Base-by-base conservation (phyloP, 2,888 invertebrate genomes). In the Calliphora vomitoria region DNA sequence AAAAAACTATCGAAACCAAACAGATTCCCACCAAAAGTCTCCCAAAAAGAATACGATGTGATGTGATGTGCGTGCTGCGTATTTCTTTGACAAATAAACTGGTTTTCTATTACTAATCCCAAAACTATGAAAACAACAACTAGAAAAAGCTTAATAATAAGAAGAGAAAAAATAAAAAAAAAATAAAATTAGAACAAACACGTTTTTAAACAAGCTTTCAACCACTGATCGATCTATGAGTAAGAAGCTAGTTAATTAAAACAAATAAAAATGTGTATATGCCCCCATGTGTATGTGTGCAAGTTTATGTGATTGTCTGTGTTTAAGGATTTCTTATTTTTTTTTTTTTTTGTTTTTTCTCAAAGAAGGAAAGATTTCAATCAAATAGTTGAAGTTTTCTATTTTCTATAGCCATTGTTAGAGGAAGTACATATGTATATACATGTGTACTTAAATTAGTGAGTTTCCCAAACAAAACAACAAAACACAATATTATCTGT, bases 141-240 rank as follows among this genome's bases (percentile, higher is more conserved):
- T 64, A 78, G 78, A 78, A 72, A 50, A 74, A 80, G 84, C 79
- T 79, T 58, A 53, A n/a, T n/a, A n/a, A n/a, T n/a, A n/a, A n/a
- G n/a, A n/a, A n/a, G n/a, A n/a, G 18, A 47, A 50, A 50, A 41
- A 64, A 35, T 55, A 55, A 75, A 60, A 74, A 66, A 31, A 38
- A 44, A 53, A 66, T 41, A n/a, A 38, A 75, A 85, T 75, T 85
- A 75, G 85, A 80, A 74, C 74, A 85, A 85, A 85, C 85, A 85
- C 74, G 85, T 85, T 85, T 85, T 44, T 13, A 35, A 53, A 74
- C 47, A 68, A 75, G 60, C 68, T 80, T 80, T 75, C 64, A 76
- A 76, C 76, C 71, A 83, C 83, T 20, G 58, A 82, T 82, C 74
- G 55, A 64, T 78, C 83, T 64, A 78, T 71, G 71, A 18, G 47